These are phyloP conservation scores for Polyploca ridens DNA, from an alignment of 2,888 invertebrate genomes.

Conservation along the genomic window DNA sequence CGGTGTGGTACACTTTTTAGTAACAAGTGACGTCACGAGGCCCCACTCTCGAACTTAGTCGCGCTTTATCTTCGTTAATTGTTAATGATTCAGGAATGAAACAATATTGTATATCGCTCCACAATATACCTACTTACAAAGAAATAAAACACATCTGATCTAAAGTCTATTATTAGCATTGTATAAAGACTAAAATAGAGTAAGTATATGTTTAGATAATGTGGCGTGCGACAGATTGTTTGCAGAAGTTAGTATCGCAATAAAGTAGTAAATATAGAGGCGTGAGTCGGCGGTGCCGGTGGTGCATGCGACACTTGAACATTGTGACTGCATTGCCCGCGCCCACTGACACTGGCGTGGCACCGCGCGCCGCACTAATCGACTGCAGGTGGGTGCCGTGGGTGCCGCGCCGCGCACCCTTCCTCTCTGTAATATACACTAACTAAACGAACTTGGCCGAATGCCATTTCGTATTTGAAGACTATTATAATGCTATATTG, in stretches of 20 bases:
- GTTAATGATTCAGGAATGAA: too few species aligned
- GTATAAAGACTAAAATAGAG: neutral
- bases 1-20: too few species aligned
- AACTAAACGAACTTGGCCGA: slow-evolving; percentile 29
- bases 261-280: neutral
- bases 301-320: slow-evolving; percentile 11
- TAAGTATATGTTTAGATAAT: neutral
- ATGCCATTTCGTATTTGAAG: slow-evolving; percentile 41
- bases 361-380: slow-evolving; percentile 17
- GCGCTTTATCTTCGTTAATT: too few species aligned
- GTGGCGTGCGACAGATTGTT: neutral
- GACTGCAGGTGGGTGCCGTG: slow-evolving; percentile 20
- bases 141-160: too few species aligned
- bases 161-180: neutral
- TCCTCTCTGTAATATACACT: slow-evolving; percentile 9
- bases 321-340: slow-evolving; percentile 1
- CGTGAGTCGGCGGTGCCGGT: neutral
- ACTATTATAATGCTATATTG: slow-evolving; percentile 34
- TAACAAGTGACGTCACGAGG: too few species aligned
- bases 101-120: too few species aligned
- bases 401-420: neutral
- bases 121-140: too few species aligned
- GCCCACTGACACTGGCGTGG: neutral
- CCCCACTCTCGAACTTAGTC: too few species aligned
- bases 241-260: neutral